Base-by-base conservation (phyloP, 2,113 vertebrate species). In the Numida meleagris region DNA sequence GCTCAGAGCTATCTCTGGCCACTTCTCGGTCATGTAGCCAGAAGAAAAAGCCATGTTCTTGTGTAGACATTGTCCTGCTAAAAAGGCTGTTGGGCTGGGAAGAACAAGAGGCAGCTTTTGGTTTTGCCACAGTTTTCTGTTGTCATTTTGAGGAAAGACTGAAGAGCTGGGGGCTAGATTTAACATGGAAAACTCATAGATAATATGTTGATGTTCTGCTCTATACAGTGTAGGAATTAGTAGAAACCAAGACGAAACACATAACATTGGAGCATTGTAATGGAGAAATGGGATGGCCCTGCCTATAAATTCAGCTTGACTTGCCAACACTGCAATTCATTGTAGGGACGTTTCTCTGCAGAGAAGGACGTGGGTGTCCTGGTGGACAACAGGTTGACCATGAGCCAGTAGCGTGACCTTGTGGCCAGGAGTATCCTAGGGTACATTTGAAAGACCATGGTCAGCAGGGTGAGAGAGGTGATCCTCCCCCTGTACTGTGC, bases 151-250 rank as follows among this genome's bases (percentile, higher is more conserved):
- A 67, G 24, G 3, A 27, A 53, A 11, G 10, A 5, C 24, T 16
- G 23, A 10, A 46, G 21, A 33, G 5, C 10, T 0, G 0, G 3
- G 31, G 14, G 4, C 18, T 48, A 40, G 53, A 62, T 43, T 61
- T 73, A 63, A 65, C 3, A 10, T 0, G 16, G n/a, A 33, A 36
- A 43, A 40, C 10, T 29, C 40, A 40, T 13, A 43, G 31, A 1
- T 24, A 17, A 5, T 34, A 2, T 51, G 82, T 68, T 57, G 13
- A 48, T 50, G 31, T 51, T 51, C 50, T 15, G 12, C 10, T 72
- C 8, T 3, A 1, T 24, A 24, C 46, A 29, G 58, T n/a, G 7
- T 80, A 48, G 45, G 67, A 86, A 81, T 53, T 31, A 16, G 51
- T 18, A 31, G 45, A 63, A 84, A 83, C 23, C 34, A 48, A 66